phyloP scores from a whole-genome alignment of 1,140 invertebrate species.

The Diplogasteroides magnus region DNA sequence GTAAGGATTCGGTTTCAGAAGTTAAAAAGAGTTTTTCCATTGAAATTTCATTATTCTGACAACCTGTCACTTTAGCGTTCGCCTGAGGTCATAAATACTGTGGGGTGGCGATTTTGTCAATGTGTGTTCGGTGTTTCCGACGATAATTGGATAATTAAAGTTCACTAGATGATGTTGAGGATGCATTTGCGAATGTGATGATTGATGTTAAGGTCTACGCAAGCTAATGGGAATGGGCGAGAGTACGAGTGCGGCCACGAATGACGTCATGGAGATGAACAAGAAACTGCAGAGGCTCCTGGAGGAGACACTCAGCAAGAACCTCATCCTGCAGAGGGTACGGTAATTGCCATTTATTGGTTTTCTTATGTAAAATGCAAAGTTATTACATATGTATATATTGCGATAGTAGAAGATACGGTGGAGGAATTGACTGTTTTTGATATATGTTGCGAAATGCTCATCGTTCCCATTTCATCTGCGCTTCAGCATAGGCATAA shows the following conservation, averaged over 20 bases:
- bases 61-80: no score
- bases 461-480: background rate
- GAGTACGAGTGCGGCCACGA: constrained; percentile 44
- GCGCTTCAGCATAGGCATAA: no score
- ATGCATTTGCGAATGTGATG: background rate
- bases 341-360: no score
- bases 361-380: background rate
- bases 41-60: no score
- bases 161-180: background rate
- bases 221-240: constrained; percentile 15
- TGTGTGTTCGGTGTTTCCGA: background rate
- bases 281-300: constrained; percentile 57
- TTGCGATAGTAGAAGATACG: no score
- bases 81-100: no score
- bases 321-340: constrained; percentile 58
- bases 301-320: constrained; percentile 59
- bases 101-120: no score
- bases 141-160: background rate
- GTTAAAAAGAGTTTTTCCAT: no score
- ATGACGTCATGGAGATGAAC: constrained; percentile 56
- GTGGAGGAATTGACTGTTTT: no score
- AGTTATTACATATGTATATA: no score
- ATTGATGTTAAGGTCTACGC: constrained; percentile 14
- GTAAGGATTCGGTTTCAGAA: background rate
- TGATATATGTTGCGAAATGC: no score